Base-by-base conservation (phyloP, 2,797 vertebrate genomes). In the Silurus lanzhouensis region DNA sequence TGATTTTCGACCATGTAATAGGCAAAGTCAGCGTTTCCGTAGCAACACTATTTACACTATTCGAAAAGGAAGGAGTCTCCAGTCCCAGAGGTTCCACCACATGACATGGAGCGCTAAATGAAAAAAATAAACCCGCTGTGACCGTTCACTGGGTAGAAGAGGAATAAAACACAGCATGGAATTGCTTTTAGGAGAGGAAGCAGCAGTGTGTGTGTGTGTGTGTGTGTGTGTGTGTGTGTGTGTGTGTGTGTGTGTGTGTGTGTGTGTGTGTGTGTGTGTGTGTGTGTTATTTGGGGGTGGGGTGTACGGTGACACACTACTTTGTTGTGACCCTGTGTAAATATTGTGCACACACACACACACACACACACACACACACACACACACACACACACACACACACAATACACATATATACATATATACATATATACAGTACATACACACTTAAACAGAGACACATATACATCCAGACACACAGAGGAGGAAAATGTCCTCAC, bases 381-480 rank as follows among this genome's bases (percentile, higher is more conserved):
- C 12, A 64, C 9, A 64, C 63, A 64, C 63, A 27, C 27, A 27
- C 27, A 27, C 27, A 27, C 27, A 27, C 27, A 27, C 27, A 27
- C 27, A 76, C 67, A 27, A 27, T 1, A 27, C 27, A 27, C 27
- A 27, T n/a, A 88, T 58, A 80, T 52, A 87, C 80, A 81, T 31
- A 31, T 31, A 31, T 31, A 31, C 31, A 31, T 31, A 31, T 31
- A 31, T 31, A 31, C 31, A 31, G 31, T 31, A 31, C 31, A 31
- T 31, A 31, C 31, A 64, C 63, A 64, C n/a, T n/a, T n/a, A 63
- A 7, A 63, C 61, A 66, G 3, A 66, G 14, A 44, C 27, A 27
- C 27, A 27, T 27, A 68, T 27, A 68, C 27, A 68, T 27, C 15
- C 1, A 68, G 14, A 19, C 13, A 67, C 9, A 17, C 5, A 19